Evolutionary conservation across 2,888 invertebrate species (phyloP).

Genomic region (Silvanus unidentatus): DNA sequence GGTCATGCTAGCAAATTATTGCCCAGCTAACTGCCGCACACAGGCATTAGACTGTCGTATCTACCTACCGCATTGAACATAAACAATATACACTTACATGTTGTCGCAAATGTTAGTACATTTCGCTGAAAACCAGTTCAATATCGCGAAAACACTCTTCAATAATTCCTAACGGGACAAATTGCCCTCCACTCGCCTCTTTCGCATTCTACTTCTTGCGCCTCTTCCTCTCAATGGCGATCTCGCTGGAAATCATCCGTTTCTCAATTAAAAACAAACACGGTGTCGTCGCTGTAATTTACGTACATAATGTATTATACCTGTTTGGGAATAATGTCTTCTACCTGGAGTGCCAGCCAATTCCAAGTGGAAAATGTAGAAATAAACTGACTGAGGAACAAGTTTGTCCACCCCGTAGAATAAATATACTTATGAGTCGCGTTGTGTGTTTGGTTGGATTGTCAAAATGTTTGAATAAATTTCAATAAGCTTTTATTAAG

Average conservation of each 20-base stretch:
- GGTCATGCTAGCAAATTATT: slow-evolving; percentile 18
- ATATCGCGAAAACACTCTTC: background rate
- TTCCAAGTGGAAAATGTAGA: background rate
- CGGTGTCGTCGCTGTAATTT: too few relatives aligned
- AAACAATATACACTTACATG: slow-evolving; percentile 1
- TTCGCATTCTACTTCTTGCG: too few relatives aligned
- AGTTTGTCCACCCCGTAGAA: background rate
- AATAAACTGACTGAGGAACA: slow-evolving; percentile 1
- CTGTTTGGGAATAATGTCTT: background rate
- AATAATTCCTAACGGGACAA: background rate
- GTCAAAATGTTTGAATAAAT: slow-evolving; percentile 43
- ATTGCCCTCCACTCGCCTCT: too few relatives aligned
- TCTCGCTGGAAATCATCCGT: too few relatives aligned
- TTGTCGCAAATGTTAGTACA: background rate
- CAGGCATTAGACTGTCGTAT: slow-evolving; percentile 9
- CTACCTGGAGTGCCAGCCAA: background rate
- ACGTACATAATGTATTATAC: too few relatives aligned
- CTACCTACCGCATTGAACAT: slow-evolving; percentile 21
- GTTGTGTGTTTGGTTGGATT: slow-evolving; percentile 3
- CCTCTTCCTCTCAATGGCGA: too few relatives aligned
- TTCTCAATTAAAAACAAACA: too few relatives aligned
- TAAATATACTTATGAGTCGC: background rate
- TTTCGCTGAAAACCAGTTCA: background rate
- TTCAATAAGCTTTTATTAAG: slow-evolving; percentile 37
- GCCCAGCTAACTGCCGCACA: slow-evolving; percentile 20